Conservation (phyloP, 2,797 vertebrate species). For the Alfaro cultratus region DNA sequence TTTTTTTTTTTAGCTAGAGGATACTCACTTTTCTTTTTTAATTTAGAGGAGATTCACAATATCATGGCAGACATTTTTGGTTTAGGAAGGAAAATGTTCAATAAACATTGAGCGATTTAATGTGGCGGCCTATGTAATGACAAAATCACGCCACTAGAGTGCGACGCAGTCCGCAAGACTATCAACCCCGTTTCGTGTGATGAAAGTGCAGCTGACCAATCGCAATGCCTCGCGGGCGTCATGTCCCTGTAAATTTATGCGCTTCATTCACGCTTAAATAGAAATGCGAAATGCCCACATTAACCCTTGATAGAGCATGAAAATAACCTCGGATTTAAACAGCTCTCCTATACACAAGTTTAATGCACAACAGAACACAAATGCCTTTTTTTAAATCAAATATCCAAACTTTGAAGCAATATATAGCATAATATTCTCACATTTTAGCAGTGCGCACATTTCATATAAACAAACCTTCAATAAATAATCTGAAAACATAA, state of each 20-base stretch:
- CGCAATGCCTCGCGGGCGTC: background rate
- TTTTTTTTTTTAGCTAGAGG: no score
- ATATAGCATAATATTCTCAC: conserved; percentile 61
- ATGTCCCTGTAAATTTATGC: background rate
- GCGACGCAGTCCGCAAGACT: conserved; percentile 52
- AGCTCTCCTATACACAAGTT: conserved; percentile 19
- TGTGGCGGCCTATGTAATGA: background rate
- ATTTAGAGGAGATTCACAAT: background rate
- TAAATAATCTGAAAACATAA: conserved; percentile 79
- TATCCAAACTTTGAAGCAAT: conserved; percentile 65
- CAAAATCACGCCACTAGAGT: conserved; percentile 49
- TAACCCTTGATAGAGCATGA: background rate
- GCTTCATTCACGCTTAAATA: background rate
- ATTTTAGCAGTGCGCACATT: conserved; percentile 67
- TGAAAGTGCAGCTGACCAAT: background rate
- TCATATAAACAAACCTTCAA: conserved; percentile 76
- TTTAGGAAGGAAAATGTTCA: background rate
- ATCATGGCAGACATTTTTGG: background rate
- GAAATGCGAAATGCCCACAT: background rate
- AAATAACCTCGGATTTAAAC: background rate
- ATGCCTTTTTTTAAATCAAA: conserved; percentile 73
- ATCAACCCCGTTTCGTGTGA: background rate
- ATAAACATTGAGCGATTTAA: background rate
- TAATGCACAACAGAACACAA: conserved; percentile 31
- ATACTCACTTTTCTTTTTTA: background rate